Evolutionary conservation across 2,113 vertebrate genomes (phyloP).

Genomic region (Ptilorrhoa leucosticta): DNA sequence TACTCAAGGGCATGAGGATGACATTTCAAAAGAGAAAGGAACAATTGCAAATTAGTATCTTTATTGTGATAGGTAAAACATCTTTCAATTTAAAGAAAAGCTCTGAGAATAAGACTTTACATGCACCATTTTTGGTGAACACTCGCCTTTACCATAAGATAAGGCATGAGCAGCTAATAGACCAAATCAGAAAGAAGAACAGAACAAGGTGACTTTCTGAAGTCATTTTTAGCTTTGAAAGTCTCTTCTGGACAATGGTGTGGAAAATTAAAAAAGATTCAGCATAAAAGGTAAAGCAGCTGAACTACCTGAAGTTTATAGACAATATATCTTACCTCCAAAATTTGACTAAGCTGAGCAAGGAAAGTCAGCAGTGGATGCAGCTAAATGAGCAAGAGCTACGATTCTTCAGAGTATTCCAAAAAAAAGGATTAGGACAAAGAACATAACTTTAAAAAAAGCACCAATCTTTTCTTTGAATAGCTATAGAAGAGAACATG

Average conservation of each 20-base stretch:
- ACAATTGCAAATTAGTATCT: background rate
- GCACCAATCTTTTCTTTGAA: background rate
- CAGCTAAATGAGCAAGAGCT: background rate
- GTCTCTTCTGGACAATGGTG: background rate
- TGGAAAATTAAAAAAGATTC: background rate
- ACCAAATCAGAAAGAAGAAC: background rate
- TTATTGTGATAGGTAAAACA: background rate
- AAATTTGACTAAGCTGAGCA: background rate
- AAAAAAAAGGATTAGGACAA: background rate
- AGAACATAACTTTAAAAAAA: background rate
- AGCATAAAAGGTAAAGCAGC: background rate
- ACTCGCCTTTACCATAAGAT: background rate
- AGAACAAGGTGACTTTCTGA: background rate
- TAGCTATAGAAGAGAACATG: background rate
- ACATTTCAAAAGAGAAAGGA: background rate
- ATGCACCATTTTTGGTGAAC: background rate
- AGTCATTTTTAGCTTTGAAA: background rate
- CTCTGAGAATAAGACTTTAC: background rate
- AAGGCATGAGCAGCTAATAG: background rate
- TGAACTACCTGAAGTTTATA: background rate
- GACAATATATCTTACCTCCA: background rate
- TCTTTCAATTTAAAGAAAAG: background rate
- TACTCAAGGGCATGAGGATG: background rate
- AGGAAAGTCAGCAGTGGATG: background rate
- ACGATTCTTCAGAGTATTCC: background rate